Evolutionary conservation across 2,888 invertebrate species (phyloP), one percentile per base, ranked within the genome.

Genomic region (Cheilosia scutellata): DNA sequence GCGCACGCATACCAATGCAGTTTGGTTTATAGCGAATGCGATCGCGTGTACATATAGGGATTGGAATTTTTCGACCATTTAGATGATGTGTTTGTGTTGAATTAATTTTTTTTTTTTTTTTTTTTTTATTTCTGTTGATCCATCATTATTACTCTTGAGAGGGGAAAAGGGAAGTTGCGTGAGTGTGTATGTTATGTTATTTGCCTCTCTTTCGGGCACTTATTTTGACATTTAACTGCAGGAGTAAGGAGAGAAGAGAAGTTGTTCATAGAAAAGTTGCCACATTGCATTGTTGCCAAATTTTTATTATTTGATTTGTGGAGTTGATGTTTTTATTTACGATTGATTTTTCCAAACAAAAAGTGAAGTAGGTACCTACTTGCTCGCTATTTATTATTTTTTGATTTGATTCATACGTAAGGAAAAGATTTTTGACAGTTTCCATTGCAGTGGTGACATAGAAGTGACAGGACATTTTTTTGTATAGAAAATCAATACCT

Each of bases 11-110:
- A 71, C 71, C 2, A 13, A 2, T 0, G 53, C 40, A 11, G 2
- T 13, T 33, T 16, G 44, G 20, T 66, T 49, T 11, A 11, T 11
- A 37, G 37, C 37, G 71, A 75, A 65, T 77, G 65, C 75, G 60
- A 79, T 80, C 65, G 40, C 57, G 77, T 87, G 55, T 78, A 77
- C 40, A 42, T 49, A 87, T 87, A 82, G 82, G 57, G 74, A 82
- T 82, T 70, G 87, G 87, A 87, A 87, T 87, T 62, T 82, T 87
- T 87, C 87, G 87, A 87, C 87, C 87, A 87, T 77, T 77, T 58
- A 27, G 1, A 33, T 13, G 57, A 27, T 49, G 20, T 53, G 44
- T 4, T 25, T 20, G 76, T 80, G 55, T 80, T 70, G 20, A 66
- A 76, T 71, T 70, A 7, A 44, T 47, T 5, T 9, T 75, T 47